These are phyloP conservation scores for Hydrotaea cyrtoneurina DNA, from an alignment of 2,888 invertebrate species.

Conservation along the genomic window DNA sequence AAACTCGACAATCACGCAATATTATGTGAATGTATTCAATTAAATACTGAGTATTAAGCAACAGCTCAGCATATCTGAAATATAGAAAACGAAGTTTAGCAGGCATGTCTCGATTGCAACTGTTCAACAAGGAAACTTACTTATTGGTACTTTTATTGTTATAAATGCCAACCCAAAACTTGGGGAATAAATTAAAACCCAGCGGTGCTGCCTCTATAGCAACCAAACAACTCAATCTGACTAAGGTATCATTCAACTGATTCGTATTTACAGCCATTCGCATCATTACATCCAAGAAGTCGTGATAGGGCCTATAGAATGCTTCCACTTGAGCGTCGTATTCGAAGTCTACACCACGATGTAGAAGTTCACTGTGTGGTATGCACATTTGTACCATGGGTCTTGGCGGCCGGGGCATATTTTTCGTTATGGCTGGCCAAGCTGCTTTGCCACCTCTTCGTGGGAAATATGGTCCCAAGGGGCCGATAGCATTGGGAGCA, in stretches of 20 bases:
- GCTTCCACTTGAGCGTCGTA: slow-evolving; percentile 89
- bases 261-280: slow-evolving; percentile 94
- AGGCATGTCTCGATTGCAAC: too few species aligned
- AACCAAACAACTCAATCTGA: slow-evolving; percentile 92
- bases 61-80: slow-evolving; percentile 88
- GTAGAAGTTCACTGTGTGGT: slow-evolving; percentile 86
- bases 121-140: slow-evolving; percentile 70
- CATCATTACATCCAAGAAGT: slow-evolving; percentile 91
- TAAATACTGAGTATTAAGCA: slow-evolving; percentile 90
- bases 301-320: slow-evolving; percentile 93
- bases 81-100: slow-evolving; percentile 57
- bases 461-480: slow-evolving; percentile 90
- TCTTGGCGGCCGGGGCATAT: slow-evolving; percentile 86
- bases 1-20: slow-evolving; percentile 91
- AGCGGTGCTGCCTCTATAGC: slow-evolving; percentile 95
- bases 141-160: slow-evolving; percentile 82
- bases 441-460: slow-evolving; percentile 84
- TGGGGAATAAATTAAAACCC: slow-evolving; percentile 93
- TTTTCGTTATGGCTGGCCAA: slow-evolving; percentile 83
- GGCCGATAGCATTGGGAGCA: slow-evolving; percentile 85
- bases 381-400: slow-evolving; percentile 94
- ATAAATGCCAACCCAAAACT: slow-evolving; percentile 94
- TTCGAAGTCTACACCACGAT: slow-evolving; percentile 87
- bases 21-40: slow-evolving; percentile 96
- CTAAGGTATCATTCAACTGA: slow-evolving; percentile 91